Conservation (phyloP, 2,797 vertebrate species). For the Erithacus rubecula region DNA sequence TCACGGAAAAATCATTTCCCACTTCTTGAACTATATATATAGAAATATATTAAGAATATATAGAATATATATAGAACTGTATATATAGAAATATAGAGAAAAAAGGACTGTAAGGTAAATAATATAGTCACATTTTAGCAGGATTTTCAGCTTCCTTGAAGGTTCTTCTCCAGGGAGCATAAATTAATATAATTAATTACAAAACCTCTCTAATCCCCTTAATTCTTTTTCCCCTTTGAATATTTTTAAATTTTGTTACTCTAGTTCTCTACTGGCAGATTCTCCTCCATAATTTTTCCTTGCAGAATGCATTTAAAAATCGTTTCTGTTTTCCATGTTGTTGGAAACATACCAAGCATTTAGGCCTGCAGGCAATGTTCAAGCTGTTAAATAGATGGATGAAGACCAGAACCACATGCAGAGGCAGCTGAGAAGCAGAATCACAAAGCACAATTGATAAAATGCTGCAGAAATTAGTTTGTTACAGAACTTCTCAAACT, state of each 20-base stretch:
- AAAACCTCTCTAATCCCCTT: neutral
- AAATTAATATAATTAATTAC: neutral
- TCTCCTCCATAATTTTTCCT: neutral
- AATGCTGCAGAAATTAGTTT: neutral
- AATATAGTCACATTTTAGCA: neutral
- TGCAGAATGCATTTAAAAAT: neutral
- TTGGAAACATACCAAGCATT: neutral
- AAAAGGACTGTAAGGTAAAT: neutral
- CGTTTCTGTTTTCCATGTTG: neutral
- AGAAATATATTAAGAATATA: too few species aligned
- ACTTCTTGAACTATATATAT: neutral
- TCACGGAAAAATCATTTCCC: neutral
- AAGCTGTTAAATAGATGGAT: neutral
- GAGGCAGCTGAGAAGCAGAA: neutral
- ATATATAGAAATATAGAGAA: neutral
- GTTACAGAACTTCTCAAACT: neutral
- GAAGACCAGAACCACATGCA: neutral
- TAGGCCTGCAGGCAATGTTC: neutral
- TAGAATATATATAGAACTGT: neutral
- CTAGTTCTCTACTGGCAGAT: neutral
- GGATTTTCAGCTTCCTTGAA: neutral
- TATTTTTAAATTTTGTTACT: neutral
- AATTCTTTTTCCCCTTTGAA: neutral
- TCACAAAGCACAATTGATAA: neutral
- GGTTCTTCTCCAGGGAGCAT: neutral